Percentiles rank a stretch among this genome's conserved stretches.
These are phyloP conservation scores for Dermolepida albohirtum DNA, from an alignment of 2,888 invertebrate genomes.

Conservation along the genomic window DNA sequence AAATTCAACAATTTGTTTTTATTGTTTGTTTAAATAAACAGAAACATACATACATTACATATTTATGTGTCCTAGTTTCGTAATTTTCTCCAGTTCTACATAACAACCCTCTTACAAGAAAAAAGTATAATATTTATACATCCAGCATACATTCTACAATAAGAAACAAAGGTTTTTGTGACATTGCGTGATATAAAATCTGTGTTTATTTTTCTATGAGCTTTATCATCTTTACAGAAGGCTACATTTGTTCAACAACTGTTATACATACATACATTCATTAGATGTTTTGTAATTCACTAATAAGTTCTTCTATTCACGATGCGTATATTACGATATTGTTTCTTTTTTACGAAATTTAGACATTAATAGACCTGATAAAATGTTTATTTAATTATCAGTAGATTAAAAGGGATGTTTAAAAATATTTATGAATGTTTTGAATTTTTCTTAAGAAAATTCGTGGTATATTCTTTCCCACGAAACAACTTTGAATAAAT, in stretches of 20 bases:
- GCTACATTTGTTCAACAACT: constrained; percentile 44
- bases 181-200: constrained; percentile 40
- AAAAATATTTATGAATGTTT: no score
- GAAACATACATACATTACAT: no score
- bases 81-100: not conserved
- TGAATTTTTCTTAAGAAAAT: no score
- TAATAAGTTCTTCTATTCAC: not conserved
- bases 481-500: no score
- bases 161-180: constrained; percentile 30
- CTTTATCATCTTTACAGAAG: constrained; percentile 19
- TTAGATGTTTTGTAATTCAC: constrained; percentile 3
- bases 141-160: constrained; percentile 6
- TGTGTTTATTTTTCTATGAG: constrained; percentile 40
- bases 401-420: no score
- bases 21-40: no score
- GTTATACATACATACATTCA: constrained; percentile 24
- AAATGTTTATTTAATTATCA: no score
- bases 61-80: not conserved
- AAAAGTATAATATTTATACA: constrained; percentile 14
- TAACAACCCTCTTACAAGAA: not conserved
- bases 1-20: no score
- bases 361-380: no score
- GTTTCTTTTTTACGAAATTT: not conserved
- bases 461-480: no score
- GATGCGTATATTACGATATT: not conserved